These are phyloP conservation scores for Hirtodrosophila cameraria DNA, from an alignment of 2,888 invertebrate genomes.

Conservation along the genomic window DNA sequence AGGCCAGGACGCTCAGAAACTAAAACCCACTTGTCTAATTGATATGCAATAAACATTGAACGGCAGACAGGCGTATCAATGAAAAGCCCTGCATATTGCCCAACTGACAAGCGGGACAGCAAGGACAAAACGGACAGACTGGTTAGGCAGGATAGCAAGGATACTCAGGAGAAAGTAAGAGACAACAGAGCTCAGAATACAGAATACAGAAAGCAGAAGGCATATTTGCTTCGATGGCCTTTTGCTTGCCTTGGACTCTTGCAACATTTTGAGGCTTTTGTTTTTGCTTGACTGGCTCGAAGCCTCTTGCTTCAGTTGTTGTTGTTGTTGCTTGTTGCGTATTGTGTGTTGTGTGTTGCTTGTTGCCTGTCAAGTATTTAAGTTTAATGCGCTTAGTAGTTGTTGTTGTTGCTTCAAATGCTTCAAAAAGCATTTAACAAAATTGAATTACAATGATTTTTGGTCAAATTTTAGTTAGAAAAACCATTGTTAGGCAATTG, in stretches of 20 bases:
- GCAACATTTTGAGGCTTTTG: conserved; percentile 53
- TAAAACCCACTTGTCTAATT: conserved; percentile 64
- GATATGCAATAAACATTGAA: conserved; percentile 77
- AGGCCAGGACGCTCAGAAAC: conserved; percentile 16
- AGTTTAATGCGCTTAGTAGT: conserved; percentile 72
- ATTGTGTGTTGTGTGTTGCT: conserved; percentile 6
- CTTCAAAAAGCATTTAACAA: conserved; percentile 43
- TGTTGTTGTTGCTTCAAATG: conserved; percentile 17
- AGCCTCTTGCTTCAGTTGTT: neutral
- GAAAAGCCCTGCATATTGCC: conserved; percentile 56
- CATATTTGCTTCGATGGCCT: conserved; percentile 7
- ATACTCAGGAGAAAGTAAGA: too few relatives aligned
- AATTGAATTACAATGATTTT: conserved; percentile 67
- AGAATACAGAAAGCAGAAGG: too few relatives aligned
- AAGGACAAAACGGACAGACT: conserved; percentile 17
- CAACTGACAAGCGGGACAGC: conserved; percentile 42
- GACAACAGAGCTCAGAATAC: too few relatives aligned
- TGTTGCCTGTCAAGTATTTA: conserved; percentile 53
- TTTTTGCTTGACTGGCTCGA: conserved; percentile 25
- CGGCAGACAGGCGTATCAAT: conserved; percentile 55
- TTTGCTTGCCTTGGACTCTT: conserved; percentile 5
- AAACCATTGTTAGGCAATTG: conserved; percentile 56
- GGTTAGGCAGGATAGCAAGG: too few relatives aligned
- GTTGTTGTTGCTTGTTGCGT: too few relatives aligned
- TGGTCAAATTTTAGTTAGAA: conserved; percentile 41